These are phyloP conservation scores for Alsophila aescularia DNA, from an alignment of 2,888 invertebrate species.

Conservation along the genomic window DNA sequence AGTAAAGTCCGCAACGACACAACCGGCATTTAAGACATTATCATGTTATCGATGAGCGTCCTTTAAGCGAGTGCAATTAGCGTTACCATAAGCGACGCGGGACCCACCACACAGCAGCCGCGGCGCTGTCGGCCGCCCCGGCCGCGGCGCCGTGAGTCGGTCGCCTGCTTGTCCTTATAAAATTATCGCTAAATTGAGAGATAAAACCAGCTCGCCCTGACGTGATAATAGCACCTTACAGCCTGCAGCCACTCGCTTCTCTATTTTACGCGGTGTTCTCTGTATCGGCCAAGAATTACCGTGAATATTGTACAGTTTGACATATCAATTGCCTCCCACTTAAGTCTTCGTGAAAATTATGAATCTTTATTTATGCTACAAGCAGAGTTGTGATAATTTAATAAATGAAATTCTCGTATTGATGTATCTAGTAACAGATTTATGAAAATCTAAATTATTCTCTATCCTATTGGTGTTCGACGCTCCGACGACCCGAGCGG, in stretches of 20 bases:
- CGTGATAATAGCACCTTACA: constrained; percentile 68
- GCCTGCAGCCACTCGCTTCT: constrained; percentile 48
- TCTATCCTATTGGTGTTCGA: too few relatives aligned
- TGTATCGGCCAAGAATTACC: constrained; percentile 21
- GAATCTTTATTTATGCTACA: constrained; percentile 15
- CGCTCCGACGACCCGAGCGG: too few relatives aligned
- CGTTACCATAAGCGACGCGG: constrained; percentile 54
- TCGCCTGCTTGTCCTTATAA: constrained; percentile 61
- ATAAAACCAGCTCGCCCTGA: constrained; percentile 70
- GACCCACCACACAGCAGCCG: constrained; percentile 68
- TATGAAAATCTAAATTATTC: too few relatives aligned
- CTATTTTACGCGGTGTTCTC: constrained; percentile 63
- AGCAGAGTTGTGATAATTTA: constrained; percentile 7
- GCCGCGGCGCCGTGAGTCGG: constrained; percentile 55
- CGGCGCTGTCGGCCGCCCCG: constrained; percentile 40
- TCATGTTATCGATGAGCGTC: constrained; percentile 77
- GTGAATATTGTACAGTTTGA: constrained; percentile 33
- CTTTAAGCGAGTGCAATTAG: constrained; percentile 76
- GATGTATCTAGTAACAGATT: too few relatives aligned
- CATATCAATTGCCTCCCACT: constrained; percentile 39
- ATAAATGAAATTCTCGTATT: too few relatives aligned
- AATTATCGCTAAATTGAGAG: constrained; percentile 80
- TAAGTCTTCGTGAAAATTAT: constrained; percentile 26
- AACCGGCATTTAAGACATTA: constrained; percentile 74
- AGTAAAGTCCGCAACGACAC: constrained; percentile 60